Percentiles rank a stretch among this genome's conserved stretches.
Conservation (phyloP, 1,140 invertebrate genomes). For the Acromyrmex charruanus region DNA sequence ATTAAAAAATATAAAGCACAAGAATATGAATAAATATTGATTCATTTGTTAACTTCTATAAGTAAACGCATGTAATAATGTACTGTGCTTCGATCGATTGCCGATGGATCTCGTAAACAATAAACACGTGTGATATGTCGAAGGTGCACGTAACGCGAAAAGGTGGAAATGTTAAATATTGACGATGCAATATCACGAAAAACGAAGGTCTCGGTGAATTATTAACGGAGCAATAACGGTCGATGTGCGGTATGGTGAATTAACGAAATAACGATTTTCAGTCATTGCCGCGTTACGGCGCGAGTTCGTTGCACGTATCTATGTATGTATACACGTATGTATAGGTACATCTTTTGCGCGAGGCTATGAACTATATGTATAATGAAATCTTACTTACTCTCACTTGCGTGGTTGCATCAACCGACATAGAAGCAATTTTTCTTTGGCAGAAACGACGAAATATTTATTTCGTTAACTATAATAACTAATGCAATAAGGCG, state of each 20-base stretch:
- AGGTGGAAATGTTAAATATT: constrained; percentile 72
- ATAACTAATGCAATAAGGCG: background rate
- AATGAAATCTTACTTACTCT: constrained; percentile 3
- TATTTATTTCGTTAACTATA: background rate
- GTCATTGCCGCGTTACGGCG: constrained; percentile 74
- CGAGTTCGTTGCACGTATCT: constrained; percentile 70
- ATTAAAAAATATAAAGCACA: background rate
- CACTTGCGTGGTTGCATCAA: background rate
- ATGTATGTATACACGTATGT: background rate
- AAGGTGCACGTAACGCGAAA: constrained; percentile 62
- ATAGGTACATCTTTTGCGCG: background rate
- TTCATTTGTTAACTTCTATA: background rate
- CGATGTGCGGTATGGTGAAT: constrained; percentile 73
- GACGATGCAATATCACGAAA: constrained; percentile 76
- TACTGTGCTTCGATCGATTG: constrained; percentile 24
- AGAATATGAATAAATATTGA: background rate
- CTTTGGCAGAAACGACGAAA: background rate
- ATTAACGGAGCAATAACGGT: constrained; percentile 75
- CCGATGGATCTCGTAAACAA: constrained; percentile 52
- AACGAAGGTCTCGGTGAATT: constrained; percentile 74
- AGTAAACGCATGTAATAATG: background rate
- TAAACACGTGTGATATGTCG: constrained; percentile 46
- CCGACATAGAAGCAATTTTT: background rate
- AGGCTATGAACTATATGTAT: background rate
- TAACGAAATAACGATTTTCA: constrained; percentile 83